Conservation (phyloP, 2,113 vertebrate genomes). For the Hippolais icterina region DNA sequence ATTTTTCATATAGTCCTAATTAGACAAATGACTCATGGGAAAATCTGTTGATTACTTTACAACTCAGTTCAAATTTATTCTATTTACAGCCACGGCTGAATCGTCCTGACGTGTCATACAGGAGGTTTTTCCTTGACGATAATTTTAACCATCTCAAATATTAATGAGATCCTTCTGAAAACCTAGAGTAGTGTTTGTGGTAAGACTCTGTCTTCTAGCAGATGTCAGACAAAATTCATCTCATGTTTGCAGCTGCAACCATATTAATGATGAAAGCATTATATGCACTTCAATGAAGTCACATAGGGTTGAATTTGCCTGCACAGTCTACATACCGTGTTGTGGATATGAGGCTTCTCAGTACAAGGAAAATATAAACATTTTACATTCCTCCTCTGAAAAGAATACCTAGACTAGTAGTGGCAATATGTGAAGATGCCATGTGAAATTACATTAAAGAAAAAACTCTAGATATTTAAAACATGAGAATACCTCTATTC, state of each 20-base stretch:
- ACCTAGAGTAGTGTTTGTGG: not conserved
- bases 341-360: not conserved
- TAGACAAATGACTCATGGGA: not conserved
- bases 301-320: not conserved
- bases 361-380: not conserved
- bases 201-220: not conserved
- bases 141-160: slow-evolving; percentile 20
- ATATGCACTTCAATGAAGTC: not conserved
- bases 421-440: not conserved
- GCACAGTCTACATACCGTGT: not conserved
- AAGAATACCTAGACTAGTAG: not conserved
- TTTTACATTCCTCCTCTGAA: not conserved
- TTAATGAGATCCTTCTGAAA: slow-evolving; percentile 9
- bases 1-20: slow-evolving; percentile 13
- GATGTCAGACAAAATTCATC: not conserved
- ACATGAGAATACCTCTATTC: not conserved
- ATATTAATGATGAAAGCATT: slow-evolving; percentile 25
- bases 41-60: not conserved
- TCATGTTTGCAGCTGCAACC: slow-evolving; percentile 8
- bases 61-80: not conserved
- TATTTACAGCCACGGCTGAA: not conserved
- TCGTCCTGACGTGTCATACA: not conserved
- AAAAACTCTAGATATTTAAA: not conserved
- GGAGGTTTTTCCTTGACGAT: not conserved
- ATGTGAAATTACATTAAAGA: not conserved